Evolutionary conservation across 2,797 vertebrate genomes (phyloP).

Genomic region (Peromyscus melanophrys): DNA sequence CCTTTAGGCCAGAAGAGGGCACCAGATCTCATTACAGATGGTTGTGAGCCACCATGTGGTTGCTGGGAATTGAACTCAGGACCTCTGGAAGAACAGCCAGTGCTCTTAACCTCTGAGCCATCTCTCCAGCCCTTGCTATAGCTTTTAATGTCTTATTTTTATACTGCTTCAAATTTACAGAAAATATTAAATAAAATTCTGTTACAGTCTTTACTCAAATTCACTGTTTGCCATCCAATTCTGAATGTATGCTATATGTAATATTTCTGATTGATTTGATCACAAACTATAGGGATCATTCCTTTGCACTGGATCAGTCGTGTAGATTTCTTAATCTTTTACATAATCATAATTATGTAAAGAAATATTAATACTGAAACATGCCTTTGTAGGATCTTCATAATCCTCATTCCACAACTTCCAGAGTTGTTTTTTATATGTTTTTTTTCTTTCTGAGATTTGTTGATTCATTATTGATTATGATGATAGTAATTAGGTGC

Average conservation of each 20-base stretch:
- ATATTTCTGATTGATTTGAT: background rate
- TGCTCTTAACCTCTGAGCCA: too few species aligned
- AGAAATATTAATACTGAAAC: background rate
- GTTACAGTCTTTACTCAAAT: background rate
- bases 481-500: background rate
- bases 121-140: too few species aligned
- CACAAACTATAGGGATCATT: background rate
- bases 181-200: background rate
- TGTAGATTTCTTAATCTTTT: constrained; percentile 10
- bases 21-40: too few species aligned
- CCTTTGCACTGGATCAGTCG: background rate
- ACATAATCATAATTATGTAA: background rate
- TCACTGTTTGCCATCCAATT: background rate
- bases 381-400: background rate
- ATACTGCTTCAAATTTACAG: background rate
- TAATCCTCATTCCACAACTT: constrained; percentile 23
- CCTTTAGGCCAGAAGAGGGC: too few species aligned
- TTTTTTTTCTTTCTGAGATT: background rate
- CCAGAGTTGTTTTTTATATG: background rate
- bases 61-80: too few species aligned
- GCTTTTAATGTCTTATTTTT: background rate
- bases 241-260: background rate
- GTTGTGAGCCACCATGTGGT: too few species aligned
- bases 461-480: constrained; percentile 13
- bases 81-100: too few species aligned